phyloP scores from a whole-genome alignment of 2,113 vertebrate species.

The Lampris incognitus region DNA sequence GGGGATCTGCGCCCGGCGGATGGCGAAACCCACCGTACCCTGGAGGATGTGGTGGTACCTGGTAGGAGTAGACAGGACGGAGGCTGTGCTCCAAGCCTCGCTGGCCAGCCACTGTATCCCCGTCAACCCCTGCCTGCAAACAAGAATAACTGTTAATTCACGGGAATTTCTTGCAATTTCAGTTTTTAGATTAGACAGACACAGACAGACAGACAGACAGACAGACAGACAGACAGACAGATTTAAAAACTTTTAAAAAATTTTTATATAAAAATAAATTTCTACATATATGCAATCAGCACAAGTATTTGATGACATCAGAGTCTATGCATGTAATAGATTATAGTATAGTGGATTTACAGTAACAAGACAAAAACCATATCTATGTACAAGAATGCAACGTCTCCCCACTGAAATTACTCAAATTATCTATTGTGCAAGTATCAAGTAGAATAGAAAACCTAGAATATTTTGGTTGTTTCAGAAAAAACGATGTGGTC shows the following conservation, averaged over 20 bases:
- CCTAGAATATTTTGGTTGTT: neutral
- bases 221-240: too few species aligned
- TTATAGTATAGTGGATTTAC: too few species aligned
- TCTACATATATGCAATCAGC: too few species aligned
- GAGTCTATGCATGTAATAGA: too few species aligned
- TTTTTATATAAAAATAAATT: too few species aligned
- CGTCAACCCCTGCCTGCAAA: conserved; percentile 71
- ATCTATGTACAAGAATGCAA: too few species aligned
- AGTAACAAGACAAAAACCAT: too few species aligned
- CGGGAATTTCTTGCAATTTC: neutral
- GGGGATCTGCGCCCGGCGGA: conserved; percentile 77
- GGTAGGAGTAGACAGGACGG: conserved; percentile 75
- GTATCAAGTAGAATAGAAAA: neutral
- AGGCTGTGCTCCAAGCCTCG: conserved; percentile 85
- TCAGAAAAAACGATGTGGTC: neutral
- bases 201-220: too few species aligned
- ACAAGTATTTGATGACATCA: too few species aligned
- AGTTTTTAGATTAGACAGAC: neutral
- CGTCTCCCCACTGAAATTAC: neutral
- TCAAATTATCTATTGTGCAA: neutral
- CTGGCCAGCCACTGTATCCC: conserved; percentile 85
- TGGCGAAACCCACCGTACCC: conserved; percentile 84
- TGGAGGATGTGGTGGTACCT: conserved; percentile 77
- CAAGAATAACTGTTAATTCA: neutral
- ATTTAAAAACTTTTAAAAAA: too few species aligned